These are phyloP conservation scores for Tapera naevia DNA, from an alignment of 2,797 vertebrate genomes.

Conservation along the genomic window DNA sequence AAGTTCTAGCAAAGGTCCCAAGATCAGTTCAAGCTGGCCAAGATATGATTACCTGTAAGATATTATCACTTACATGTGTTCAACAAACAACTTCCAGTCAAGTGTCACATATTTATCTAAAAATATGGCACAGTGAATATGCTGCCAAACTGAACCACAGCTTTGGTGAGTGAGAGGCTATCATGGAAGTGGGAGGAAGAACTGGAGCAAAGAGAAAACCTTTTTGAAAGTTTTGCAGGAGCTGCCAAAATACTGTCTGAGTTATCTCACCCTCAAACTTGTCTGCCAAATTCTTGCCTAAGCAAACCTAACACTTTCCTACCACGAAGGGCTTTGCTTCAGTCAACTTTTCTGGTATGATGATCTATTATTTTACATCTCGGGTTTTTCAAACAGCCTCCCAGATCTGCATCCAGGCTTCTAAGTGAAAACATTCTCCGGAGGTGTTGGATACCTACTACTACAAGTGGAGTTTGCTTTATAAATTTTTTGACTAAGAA, in stretches of 20 bases:
- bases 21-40: not conserved
- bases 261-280: not conserved
- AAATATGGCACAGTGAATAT: not conserved
- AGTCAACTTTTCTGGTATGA: not conserved
- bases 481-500: not conserved
- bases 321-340: fast-evolving
- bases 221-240: not conserved
- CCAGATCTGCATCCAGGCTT: not conserved
- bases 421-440: not conserved
- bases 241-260: not conserved
- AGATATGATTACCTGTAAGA: not conserved
- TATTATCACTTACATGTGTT: not conserved
- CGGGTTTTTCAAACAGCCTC: not conserved
- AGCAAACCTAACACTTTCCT: not conserved
- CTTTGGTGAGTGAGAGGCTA: not conserved
- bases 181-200: not conserved
- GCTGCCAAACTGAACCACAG: not conserved
- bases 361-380: not conserved
- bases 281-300: not conserved
- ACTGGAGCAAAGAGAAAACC: not conserved
- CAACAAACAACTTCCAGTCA: not conserved
- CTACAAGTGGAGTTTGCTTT: not conserved
- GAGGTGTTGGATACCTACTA: not conserved
- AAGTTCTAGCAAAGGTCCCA: not conserved
- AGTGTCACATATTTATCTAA: not conserved